Evolutionary conservation across 2,888 invertebrate genomes (phyloP).

Genomic region (Oegoconia quadripuncta): DNA sequence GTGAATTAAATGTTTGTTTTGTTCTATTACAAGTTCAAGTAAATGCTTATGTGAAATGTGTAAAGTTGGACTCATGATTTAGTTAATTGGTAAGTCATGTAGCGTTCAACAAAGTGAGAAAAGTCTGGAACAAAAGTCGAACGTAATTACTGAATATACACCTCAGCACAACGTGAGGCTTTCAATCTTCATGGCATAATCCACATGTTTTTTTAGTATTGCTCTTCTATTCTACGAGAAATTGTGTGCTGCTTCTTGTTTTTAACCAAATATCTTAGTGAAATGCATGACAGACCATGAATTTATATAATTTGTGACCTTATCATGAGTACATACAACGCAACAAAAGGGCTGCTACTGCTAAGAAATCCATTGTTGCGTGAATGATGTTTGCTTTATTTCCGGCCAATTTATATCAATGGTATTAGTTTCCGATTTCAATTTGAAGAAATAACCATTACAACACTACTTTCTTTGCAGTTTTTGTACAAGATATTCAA

Average conservation of each 20-base stretch:
- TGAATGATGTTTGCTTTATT: slow-evolving; percentile 33
- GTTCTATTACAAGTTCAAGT: slow-evolving; percentile 52
- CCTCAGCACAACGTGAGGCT: slow-evolving; percentile 62
- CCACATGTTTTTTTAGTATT: slow-evolving; percentile 22
- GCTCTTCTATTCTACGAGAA: neutral
- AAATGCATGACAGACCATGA: slow-evolving; percentile 16
- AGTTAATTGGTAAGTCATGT: slow-evolving; percentile 49
- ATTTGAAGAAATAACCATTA: too few relatives aligned
- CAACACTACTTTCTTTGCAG: too few relatives aligned
- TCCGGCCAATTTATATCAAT: too few relatives aligned
- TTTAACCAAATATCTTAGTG: neutral
- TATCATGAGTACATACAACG: slow-evolving; percentile 36
- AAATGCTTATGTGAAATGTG: slow-evolving; percentile 38
- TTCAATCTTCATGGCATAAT: slow-evolving; percentile 21
- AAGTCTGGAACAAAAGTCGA: neutral
- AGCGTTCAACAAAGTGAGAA: slow-evolving; percentile 7
- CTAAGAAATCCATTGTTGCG: slow-evolving; percentile 35
- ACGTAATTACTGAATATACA: slow-evolving; percentile 19
- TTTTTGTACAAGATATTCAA: too few relatives aligned
- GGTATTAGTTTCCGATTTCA: too few relatives aligned
- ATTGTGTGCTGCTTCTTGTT: neutral
- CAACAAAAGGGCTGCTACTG: slow-evolving; percentile 47
- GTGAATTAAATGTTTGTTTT: slow-evolving; percentile 66
- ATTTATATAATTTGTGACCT: slow-evolving; percentile 51
- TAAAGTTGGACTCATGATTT: slow-evolving; percentile 36